Percentiles rank a stretch among this genome's conserved stretches.
phyloP scores from a whole-genome alignment of 2,797 vertebrate genomes.

The Telmatherina bonti region DNA sequence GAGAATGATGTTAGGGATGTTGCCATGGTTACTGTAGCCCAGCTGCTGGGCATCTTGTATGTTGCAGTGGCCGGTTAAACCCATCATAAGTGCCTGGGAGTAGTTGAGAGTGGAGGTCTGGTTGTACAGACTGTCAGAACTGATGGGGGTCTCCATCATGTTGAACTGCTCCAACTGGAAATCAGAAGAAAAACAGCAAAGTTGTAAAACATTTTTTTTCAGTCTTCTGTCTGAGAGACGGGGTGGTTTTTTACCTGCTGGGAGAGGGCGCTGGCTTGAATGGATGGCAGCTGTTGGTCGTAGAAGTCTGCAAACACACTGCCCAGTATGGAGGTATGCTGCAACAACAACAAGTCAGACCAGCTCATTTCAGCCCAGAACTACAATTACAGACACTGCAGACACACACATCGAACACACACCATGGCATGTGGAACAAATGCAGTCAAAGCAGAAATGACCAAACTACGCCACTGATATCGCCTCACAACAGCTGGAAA shows the following conservation, averaged over 20 bases:
- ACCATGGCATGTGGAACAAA: slow-evolving; percentile 16
- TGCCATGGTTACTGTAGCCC: slow-evolving; percentile 88
- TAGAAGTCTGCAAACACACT: slow-evolving; percentile 95
- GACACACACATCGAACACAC: slow-evolving; percentile 16
- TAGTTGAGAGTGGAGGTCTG: slow-evolving; percentile 93
- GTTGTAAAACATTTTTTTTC: neutral
- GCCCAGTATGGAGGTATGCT: slow-evolving; percentile 93
- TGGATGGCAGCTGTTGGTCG: slow-evolving; percentile 93
- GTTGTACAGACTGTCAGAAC: slow-evolving; percentile 89
- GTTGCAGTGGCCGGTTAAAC: slow-evolving; percentile 88
- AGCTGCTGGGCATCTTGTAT: slow-evolving; percentile 89
- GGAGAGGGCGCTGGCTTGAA: slow-evolving; percentile 93
- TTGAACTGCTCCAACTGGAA: slow-evolving; percentile 94
- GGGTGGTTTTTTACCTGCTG: slow-evolving; percentile 86
- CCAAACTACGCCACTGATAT: slow-evolving; percentile 16
- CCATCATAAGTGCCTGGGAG: slow-evolving; percentile 95
- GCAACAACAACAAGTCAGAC: slow-evolving; percentile 66
- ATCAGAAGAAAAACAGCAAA: slow-evolving; percentile 28
- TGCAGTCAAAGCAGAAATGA: neutral
- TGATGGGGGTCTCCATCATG: slow-evolving; percentile 91
- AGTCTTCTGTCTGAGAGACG: neutral
- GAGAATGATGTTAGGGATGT: slow-evolving; percentile 97
- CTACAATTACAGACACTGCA: too few species aligned
- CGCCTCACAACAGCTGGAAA: slow-evolving; percentile 12
- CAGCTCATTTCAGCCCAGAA: too few species aligned